Evolutionary conservation across 1,140 invertebrate genomes (phyloP).

Genomic region (Triops cancriformis): DNA sequence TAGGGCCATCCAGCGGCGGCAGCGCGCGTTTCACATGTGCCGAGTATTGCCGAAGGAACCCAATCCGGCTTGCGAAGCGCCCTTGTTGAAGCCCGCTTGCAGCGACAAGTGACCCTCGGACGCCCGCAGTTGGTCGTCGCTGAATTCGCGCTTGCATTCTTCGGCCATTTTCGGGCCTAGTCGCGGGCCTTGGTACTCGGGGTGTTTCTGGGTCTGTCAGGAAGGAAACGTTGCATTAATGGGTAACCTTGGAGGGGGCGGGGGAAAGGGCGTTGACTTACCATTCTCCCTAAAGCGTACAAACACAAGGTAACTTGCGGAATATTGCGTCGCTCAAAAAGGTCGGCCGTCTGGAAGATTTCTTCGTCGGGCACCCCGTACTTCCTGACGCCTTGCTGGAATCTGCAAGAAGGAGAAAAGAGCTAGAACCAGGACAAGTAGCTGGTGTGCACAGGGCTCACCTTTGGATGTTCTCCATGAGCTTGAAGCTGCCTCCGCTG

Average conservation of each 20-base stretch:
- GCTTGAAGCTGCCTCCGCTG: conserved; percentile 91
- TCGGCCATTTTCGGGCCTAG: conserved; percentile 92
- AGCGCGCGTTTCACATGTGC: conserved; percentile 65
- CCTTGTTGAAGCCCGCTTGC: conserved; percentile 95
- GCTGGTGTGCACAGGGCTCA: conserved; percentile 32
- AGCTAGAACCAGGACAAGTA: neutral
- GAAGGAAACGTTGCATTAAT: neutral
- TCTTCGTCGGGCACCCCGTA: conserved; percentile 94
- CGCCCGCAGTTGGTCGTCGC: conserved; percentile 86
- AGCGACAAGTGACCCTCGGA: conserved; percentile 83
- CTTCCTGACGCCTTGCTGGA: conserved; percentile 84
- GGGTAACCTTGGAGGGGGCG: too few species aligned
- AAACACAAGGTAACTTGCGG: conserved; percentile 87
- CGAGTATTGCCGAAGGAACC: conserved; percentile 91
- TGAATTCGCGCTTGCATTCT: conserved; percentile 84
- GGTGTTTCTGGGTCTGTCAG: conserved; percentile 80
- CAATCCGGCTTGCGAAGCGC: conserved; percentile 72
- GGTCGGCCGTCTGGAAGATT: conserved; percentile 96
- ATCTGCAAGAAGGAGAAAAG: conserved; percentile 45
- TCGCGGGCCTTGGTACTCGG: conserved; percentile 78
- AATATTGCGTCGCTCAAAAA: conserved; percentile 94
- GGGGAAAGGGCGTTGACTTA: too few species aligned
- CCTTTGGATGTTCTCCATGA: conserved; percentile 97
- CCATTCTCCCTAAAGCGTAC: conserved; percentile 76
- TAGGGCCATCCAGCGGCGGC: too few species aligned